These are phyloP conservation scores for Fringilla coelebs DNA, from an alignment of 2,797 vertebrate species.

Conservation along the genomic window DNA sequence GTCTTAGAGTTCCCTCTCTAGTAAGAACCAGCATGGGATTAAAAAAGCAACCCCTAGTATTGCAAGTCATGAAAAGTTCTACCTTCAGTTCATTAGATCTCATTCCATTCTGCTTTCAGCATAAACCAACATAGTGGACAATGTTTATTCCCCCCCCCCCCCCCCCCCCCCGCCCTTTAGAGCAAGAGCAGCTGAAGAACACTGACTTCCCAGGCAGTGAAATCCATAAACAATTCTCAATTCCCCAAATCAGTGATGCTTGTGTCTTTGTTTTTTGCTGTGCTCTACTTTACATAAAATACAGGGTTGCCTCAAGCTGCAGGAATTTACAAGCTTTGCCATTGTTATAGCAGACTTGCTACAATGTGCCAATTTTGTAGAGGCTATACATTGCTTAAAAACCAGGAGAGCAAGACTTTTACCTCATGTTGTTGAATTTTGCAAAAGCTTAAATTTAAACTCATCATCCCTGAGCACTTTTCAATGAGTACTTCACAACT, in stretches of 20 bases:
- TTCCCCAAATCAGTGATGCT: neutral
- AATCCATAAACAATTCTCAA: neutral
- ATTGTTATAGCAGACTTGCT: neutral
- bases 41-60: neutral
- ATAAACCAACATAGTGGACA: neutral
- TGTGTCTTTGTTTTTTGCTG: neutral
- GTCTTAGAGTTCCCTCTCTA: neutral
- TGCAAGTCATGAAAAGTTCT: neutral
- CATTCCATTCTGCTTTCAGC: neutral
- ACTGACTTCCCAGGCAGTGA: neutral
- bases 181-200: neutral
- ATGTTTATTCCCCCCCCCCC: accelerated
- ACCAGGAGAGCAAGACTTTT: neutral
- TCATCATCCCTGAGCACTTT: neutral
- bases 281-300: neutral
- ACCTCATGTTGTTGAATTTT: neutral
- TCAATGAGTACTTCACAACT: neutral
- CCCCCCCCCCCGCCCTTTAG: neutral
- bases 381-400: neutral
- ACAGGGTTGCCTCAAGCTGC: neutral
- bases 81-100: neutral
- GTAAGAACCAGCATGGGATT: neutral
- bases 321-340: neutral
- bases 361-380: neutral
- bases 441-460: neutral